Conservation (phyloP, 1,140 invertebrate genomes). For the Nasonia vitripennis region DNA sequence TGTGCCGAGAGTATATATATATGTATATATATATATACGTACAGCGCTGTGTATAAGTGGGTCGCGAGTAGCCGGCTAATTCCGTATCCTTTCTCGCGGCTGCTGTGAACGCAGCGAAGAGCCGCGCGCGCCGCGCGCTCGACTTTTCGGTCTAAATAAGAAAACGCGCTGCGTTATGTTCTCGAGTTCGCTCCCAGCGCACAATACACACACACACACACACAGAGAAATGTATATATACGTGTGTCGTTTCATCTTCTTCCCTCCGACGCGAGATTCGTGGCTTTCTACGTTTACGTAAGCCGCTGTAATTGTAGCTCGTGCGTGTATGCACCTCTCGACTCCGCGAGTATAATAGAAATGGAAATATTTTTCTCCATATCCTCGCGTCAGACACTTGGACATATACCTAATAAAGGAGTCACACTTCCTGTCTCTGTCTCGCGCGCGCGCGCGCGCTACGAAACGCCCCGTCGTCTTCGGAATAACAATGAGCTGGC, state of each 20-base stretch:
- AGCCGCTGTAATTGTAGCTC: not conserved
- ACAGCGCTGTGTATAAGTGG: conserved; percentile 52
- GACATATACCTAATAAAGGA: not conserved
- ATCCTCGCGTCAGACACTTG: not conserved
- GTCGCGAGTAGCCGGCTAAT: conserved; percentile 59
- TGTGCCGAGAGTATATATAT: not conserved
- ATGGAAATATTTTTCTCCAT: not conserved
- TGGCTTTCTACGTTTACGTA: not conserved
- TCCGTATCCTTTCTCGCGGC: conserved; percentile 52
- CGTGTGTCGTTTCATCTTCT: not conserved
- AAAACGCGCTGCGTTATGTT: not conserved
- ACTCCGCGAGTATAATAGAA: not conserved
- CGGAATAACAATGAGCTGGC: not conserved
- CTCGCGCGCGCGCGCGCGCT: too few species aligned
- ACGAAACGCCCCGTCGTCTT: not conserved
- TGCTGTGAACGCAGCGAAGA: not conserved
- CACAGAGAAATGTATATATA: too few species aligned
- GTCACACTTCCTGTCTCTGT: not conserved
- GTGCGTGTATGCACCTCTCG: not conserved
- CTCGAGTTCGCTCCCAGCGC: not conserved
- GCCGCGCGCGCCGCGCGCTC: not conserved
- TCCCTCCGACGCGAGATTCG: not conserved
- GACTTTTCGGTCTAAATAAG: conserved; percentile 10
- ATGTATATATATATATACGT: not conserved
- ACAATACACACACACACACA: not conserved